phyloP scores from a whole-genome alignment of 2,888 invertebrate genomes.

The Leistus spinibarbis region DNA sequence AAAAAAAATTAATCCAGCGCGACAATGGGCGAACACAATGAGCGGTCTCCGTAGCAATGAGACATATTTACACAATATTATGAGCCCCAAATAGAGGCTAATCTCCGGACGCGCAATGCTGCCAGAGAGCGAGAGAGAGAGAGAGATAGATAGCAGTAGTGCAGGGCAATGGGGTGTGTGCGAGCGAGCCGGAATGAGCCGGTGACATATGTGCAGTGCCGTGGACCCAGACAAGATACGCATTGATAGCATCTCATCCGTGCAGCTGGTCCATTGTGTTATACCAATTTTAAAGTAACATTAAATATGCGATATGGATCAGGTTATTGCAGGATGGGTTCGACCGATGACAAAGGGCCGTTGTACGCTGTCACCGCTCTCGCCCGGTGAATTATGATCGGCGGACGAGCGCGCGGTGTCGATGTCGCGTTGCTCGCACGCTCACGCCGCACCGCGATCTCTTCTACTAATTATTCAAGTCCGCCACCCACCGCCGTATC shows the following conservation, averaged over 20 bases:
- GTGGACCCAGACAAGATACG: constrained; percentile 53
- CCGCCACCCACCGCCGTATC: too few relatives aligned
- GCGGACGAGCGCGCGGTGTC: background rate
- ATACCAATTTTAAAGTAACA: constrained; percentile 54
- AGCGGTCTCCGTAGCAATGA: constrained; percentile 46
- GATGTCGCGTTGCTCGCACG: background rate
- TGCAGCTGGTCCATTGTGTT: constrained; percentile 54
- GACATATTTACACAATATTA: constrained; percentile 54
- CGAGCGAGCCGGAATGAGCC: background rate
- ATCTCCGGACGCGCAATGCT: constrained; percentile 4
- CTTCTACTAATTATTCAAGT: constrained; percentile 22
- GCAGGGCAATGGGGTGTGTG: background rate
- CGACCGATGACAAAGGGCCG: constrained; percentile 39
- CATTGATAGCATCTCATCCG: constrained; percentile 53
- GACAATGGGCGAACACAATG: constrained; percentile 46
- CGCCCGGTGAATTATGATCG: constrained; percentile 1
- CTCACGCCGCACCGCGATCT: background rate
- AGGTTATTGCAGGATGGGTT: constrained; percentile 44
- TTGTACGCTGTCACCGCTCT: constrained; percentile 32
- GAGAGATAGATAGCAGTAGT: background rate
- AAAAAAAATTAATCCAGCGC: constrained; percentile 51
- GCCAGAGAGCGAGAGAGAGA: background rate
- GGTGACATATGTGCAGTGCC: constrained; percentile 53
- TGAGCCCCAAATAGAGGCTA: constrained; percentile 45
- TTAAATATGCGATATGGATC: constrained; percentile 53